Percentiles rank a stretch among this genome's conserved stretches.
These are phyloP conservation scores for Drusus annulatus DNA, from an alignment of 1,140 invertebrate species.

Conservation along the genomic window DNA sequence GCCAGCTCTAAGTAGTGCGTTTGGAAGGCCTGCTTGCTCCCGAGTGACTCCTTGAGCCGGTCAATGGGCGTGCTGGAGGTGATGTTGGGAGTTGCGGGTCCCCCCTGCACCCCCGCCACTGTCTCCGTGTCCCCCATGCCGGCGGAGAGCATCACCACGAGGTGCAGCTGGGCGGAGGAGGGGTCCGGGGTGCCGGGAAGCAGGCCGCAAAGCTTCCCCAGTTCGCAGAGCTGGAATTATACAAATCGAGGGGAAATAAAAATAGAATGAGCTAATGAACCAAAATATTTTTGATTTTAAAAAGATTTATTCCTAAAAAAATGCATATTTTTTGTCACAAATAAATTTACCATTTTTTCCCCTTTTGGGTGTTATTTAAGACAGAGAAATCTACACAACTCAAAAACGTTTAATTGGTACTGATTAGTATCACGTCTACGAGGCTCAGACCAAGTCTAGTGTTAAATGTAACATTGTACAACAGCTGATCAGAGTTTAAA, in stretches of 20 bases:
- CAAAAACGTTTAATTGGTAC: too few species aligned
- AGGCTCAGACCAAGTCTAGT: too few species aligned
- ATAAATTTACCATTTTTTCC: too few species aligned
- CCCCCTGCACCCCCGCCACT: not conserved
- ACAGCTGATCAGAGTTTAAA: too few species aligned
- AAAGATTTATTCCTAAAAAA: too few species aligned
- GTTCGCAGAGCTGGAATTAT: slow-evolving; percentile 79
- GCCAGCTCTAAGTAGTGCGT: slow-evolving; percentile 94
- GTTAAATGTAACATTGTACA: too few species aligned
- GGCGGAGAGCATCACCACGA: slow-evolving; percentile 90
- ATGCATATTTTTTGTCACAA: too few species aligned
- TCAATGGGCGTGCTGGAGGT: slow-evolving; percentile 81
- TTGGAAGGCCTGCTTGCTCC: slow-evolving; percentile 90
- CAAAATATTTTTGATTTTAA: too few species aligned
- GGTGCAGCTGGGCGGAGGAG: slow-evolving; percentile 89
- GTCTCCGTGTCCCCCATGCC: slow-evolving; percentile 85
- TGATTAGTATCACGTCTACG: too few species aligned
- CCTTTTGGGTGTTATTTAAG: too few species aligned
- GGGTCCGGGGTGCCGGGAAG: slow-evolving; percentile 86
- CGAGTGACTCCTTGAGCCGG: slow-evolving; percentile 91
- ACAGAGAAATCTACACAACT: too few species aligned
- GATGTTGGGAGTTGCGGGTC: slow-evolving; percentile 57
- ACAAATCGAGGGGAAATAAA: not conserved
- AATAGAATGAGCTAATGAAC: too few species aligned
- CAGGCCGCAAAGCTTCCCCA: slow-evolving; percentile 93